Base-by-base conservation (phyloP, 2,888 invertebrate genomes). In the Priocnemis perturbator region DNA sequence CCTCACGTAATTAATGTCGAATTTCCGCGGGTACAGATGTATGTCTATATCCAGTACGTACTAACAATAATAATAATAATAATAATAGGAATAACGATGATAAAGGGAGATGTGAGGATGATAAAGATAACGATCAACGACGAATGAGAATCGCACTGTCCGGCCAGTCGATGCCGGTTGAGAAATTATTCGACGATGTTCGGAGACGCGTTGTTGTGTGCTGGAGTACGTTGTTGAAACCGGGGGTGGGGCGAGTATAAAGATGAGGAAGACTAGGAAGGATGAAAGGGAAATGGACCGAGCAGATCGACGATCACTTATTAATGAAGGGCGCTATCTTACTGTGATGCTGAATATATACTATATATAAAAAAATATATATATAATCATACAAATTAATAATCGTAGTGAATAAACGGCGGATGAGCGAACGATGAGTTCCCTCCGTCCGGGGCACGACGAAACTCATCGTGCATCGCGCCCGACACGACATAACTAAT, bases 291-390 rank as follows among this genome's bases (percentile, higher is more conserved):
- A 62, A 75, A 78, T 73, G 78, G 78, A 84, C 81, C 80, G 81
- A 83, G 64, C 73, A 79, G 79, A 84, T 83, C 83, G 83, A 86
- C 81, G 85, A 86, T 86, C 84, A 81, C 81, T 81, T 81, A 82
- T 86, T 84, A 85, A 85, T 86, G 86, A 87, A 87, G 79, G 86
- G 87, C 88, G 88, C 88, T 89, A 89, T 87, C 85, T 85, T 89
- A 88, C 88, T 89, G 89, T 89, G 89, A 89, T 89, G 89, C 86
- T 88, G 87, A 87, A 85, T 86, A 86, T 86, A 86, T 78, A 71
- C 65, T 75, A 75, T 67, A 73, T 69, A 75, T 62, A 63, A 45
- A 73, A 71, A 85, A 83, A 85, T 72, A 67, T 64, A 67, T 67
- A 67, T 64, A 71, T 60, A 70, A 72, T 73, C 76, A 80, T 76